A percentile compares a stretch with the other conserved stretches of the same genome.
Evolutionary conservation across 2,888 invertebrate genomes (phyloP).

Genomic region (Limnephilus rhombicus): DNA sequence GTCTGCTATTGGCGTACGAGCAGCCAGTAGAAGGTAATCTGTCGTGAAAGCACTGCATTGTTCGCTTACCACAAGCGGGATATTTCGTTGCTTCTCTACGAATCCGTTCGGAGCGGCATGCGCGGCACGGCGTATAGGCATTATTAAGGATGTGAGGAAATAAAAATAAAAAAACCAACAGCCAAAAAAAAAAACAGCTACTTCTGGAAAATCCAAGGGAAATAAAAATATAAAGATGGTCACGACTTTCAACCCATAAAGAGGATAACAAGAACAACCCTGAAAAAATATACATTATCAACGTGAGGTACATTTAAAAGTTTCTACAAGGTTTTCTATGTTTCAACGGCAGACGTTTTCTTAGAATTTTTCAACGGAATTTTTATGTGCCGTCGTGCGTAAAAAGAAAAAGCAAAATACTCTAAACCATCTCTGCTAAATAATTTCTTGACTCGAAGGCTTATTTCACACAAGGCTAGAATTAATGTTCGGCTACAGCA

Average conservation of each 20-base stretch:
- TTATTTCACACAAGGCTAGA: too few relatives aligned
- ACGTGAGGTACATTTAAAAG: neutral
- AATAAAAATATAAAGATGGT: neutral
- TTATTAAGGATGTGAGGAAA: neutral
- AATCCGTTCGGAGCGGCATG: too few relatives aligned
- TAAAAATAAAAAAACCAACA: neutral
- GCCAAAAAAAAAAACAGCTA: neutral
- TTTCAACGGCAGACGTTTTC: neutral
- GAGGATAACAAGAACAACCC: neutral
- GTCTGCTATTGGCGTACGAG: too few relatives aligned
- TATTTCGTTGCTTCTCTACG: too few relatives aligned
- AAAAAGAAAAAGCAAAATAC: neutral
- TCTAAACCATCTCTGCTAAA: neutral
- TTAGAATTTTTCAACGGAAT: neutral
- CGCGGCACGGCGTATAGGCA: too few relatives aligned
- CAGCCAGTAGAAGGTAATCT: too few relatives aligned
- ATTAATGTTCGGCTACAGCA: too few relatives aligned
- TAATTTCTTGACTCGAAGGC: neutral
- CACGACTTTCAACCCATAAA: neutral
- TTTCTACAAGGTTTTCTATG: neutral
- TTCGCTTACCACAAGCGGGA: too few relatives aligned
- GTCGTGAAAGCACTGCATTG: too few relatives aligned
- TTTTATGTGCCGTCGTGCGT: neutral
- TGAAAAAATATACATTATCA: neutral
- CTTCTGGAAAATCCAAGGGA: neutral